Evolutionary conservation across 2,113 vertebrate species (phyloP), one percentile per base, ranked within the genome.

Genomic region (Lichenostomus cassidix): DNA sequence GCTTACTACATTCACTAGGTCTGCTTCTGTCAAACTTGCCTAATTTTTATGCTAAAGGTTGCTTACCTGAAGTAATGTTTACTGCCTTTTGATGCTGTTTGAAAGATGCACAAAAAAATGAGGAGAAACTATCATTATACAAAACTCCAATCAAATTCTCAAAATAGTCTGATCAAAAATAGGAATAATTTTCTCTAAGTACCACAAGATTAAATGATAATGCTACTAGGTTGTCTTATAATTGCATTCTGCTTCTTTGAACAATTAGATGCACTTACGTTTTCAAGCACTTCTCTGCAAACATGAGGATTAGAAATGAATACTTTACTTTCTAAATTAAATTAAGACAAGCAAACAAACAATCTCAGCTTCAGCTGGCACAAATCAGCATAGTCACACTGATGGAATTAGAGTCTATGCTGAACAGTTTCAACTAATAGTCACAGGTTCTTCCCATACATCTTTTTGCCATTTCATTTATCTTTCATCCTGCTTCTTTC

Each of bases 231-330:
- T 62, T 86, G 13, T 70, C 35, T 76, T 85, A 55, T 86, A 86
- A 92, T 83, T 90, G 42, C 10, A 4, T 81, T 83, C 60, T 90
- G 17, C 49, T 87, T 87, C 63, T 93, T 76, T 5, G 2, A 90
- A 93, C 58, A 87, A 79, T 87, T 80, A 93, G 46, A 85, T 86
- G 47, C 67, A 83, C 42, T 95, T 88, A 85, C 0, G 0, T 77
- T 90, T 95, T 95, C 64, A 94, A 90, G 82, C 14, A 86, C 52
- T 93, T 83, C 59, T 90, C 71, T 86, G 80, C 31, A 77, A 94
- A 79, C 50, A 74, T 7, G 41, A 87, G 21, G 59, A 62, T 67
- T 90, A 50, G 78, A 91, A 95, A 91, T 62, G 5, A 90, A 92
- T 90, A 52, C 17, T 76, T 94, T 59, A 46, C 22, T 75, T 93